A percentile compares a stretch with the other conserved stretches of the same genome.
These are phyloP conservation scores for Centropristis striata DNA, from an alignment of 2,113 vertebrate species.

Conservation along the genomic window DNA sequence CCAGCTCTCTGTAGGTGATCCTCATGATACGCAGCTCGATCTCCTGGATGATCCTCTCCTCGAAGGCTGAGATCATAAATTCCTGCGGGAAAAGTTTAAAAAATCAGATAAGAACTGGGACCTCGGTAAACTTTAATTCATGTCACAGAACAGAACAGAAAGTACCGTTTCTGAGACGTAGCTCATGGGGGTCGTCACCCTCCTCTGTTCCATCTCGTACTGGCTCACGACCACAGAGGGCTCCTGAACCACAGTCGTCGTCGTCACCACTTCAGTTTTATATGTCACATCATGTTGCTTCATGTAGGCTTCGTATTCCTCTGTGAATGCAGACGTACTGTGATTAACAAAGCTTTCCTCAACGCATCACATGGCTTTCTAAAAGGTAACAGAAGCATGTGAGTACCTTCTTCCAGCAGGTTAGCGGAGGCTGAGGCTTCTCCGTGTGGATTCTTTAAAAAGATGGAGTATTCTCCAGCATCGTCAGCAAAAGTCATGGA, in stretches of 20 bases:
- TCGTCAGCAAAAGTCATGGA: conserved; percentile 98
- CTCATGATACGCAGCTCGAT: conserved; percentile 96
- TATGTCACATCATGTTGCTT: conserved; percentile 91
- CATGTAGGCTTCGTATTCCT: conserved; percentile 92
- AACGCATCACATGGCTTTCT: not conserved
- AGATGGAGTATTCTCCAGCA: conserved; percentile 93
- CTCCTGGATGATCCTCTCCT: conserved; percentile 97
- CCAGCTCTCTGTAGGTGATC: conserved; percentile 92
- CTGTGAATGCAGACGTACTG: conserved; percentile 77
- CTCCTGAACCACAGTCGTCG: conserved; percentile 89
- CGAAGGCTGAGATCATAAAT: conserved; percentile 95
- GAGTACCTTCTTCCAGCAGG: conserved; percentile 93
- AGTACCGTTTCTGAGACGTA: conserved; percentile 92
- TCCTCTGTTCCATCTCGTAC: conserved; percentile 93
- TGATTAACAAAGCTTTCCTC: not conserved
- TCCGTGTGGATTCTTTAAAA: conserved; percentile 90
- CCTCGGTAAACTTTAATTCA: too few relatives aligned
- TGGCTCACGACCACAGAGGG: conserved; percentile 88
- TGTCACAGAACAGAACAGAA: not conserved
- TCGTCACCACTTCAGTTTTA: conserved; percentile 89
- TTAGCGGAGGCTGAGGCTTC: conserved; percentile 90
- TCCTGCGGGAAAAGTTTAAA: conserved; percentile 83
- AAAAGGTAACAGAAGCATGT: not conserved
- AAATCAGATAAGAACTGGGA: not conserved
- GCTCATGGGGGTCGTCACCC: conserved; percentile 89